These are phyloP conservation scores for Sorex fumeus DNA, from an alignment of 2,113 vertebrate species.

Conservation along the genomic window DNA sequence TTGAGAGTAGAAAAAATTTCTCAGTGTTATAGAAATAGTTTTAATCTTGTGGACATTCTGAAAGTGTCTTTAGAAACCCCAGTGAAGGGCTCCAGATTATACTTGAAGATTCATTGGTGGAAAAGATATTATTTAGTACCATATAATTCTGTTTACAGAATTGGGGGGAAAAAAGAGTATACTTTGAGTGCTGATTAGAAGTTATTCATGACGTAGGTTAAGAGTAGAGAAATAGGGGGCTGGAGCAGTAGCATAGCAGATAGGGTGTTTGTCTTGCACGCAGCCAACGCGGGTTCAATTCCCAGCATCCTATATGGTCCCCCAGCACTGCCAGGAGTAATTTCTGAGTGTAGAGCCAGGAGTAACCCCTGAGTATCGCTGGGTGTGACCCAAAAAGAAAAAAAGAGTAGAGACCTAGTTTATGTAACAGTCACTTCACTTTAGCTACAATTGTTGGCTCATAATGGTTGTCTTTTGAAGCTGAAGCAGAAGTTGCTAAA, in stretches of 20 bases:
- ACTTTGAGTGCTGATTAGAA: conserved; percentile 55
- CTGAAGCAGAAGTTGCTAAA: conserved; percentile 20
- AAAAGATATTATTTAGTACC: background rate
- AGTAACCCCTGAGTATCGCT: too few species aligned
- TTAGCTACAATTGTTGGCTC: conserved; percentile 39
- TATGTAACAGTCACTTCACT: conserved; percentile 44
- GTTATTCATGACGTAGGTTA: conserved; percentile 30
- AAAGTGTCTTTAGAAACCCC: conserved; percentile 37
- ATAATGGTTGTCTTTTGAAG: conserved; percentile 26
- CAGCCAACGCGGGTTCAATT: too few species aligned
- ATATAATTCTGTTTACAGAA: conserved; percentile 24
- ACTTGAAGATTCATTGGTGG: conserved; percentile 40
- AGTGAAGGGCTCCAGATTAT: background rate
- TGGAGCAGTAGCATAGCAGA: too few species aligned
- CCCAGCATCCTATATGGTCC: too few species aligned
- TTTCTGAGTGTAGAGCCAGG: too few species aligned
- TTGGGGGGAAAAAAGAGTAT: background rate
- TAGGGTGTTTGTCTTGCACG: too few species aligned
- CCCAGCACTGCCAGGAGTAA: too few species aligned
- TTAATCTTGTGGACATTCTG: background rate
- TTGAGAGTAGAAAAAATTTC: conserved; percentile 31
- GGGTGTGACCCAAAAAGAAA: too few species aligned
- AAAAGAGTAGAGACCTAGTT: conserved; percentile 10
- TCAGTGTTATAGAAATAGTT: conserved; percentile 23
- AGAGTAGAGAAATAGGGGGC: background rate